Evolutionary conservation across 2,797 vertebrate species (phyloP), one percentile per base, ranked within the genome.

Genomic region (Gymnodraco acuticeps): DNA sequence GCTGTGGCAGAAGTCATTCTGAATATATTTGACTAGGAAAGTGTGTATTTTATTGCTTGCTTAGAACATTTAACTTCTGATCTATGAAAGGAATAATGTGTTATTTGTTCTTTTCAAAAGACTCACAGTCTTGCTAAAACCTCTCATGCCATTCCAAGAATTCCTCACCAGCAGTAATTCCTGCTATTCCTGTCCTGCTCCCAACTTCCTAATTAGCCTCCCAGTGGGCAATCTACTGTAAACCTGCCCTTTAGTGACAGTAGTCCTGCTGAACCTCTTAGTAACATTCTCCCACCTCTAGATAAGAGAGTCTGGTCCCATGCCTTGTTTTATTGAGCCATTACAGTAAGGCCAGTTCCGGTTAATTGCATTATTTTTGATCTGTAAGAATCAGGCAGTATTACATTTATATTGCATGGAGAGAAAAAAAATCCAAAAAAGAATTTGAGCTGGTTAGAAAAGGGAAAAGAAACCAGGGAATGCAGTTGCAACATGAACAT

Each of bases 311-410:
- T 8, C 4, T 54, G 19, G 17, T 23, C 20, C 6, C 33, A 38
- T 7, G 55, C 16, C n/a, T 46, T 16, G 6, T 50, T 62, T 56
- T 43, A 63, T 6, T 12, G 43, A 68, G 10, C 47, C 15, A 17
- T 23, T 31, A 47, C 16, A 70, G 7, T 48, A 10, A 27, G 12
- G 23, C 20, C 9, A 3, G 6, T 41, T 64, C 19, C 7, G 16
- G 1, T 53, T 62, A 23, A 19, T 54, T 63, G 14, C 17, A 58
- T 45, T 38, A 27, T 56, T 60, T 33, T 69, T 58, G 46, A 63
- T 47, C 64, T 65, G 45, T 38, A 75, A 19, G 64, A 64, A 52
- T 73, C 20, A 19, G 3, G 20, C 59, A 51, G 50, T 38, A 17
- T 46, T 20, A 33, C 33, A 33, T 33, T 33, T 33, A 33, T 33